Conservation (phyloP, 2,113 vertebrate species). For the Myotis lucifugus region DNA sequence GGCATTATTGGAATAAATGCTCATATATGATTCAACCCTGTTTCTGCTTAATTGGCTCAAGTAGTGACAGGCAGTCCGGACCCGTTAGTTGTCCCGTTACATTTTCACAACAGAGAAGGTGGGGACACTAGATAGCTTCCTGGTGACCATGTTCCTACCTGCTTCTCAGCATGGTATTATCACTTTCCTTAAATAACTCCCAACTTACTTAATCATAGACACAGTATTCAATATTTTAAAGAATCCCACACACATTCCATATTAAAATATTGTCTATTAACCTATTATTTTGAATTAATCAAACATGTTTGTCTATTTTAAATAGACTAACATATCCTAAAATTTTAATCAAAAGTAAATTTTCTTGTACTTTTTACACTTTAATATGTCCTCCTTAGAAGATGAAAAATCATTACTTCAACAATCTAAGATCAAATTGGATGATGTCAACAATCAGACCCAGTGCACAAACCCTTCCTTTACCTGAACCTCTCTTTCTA, state of each 20-base stretch:
- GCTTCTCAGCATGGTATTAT: neutral
- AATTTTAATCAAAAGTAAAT: slow-evolving; percentile 45
- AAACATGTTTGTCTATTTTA: neutral
- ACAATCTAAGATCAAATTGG: slow-evolving; percentile 30
- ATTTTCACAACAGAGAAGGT: slow-evolving; percentile 2
- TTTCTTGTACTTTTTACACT: slow-evolving; percentile 37
- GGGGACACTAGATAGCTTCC: neutral
- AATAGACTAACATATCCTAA: neutral
- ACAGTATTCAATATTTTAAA: slow-evolving; percentile 34
- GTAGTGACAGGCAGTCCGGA: too few species aligned
- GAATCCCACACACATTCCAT: slow-evolving; percentile 10
- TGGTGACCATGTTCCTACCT: neutral
- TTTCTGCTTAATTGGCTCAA: too few species aligned
- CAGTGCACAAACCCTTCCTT: slow-evolving; percentile 43
- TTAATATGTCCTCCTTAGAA: slow-evolving; percentile 13
- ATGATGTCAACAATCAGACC: neutral
- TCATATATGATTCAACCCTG: too few species aligned
- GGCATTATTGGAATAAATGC: too few species aligned
- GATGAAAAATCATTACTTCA: slow-evolving; percentile 35
- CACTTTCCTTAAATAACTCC: slow-evolving; percentile 39
- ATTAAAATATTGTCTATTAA: slow-evolving; percentile 26
- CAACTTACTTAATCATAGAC: neutral
- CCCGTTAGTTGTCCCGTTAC: too few species aligned
- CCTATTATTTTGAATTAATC: slow-evolving; percentile 22
- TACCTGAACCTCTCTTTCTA: neutral